Evolutionary conservation across 2,797 vertebrate species (phyloP), one percentile per base, ranked within the genome.

Genomic region (Emydoidea blandingii): DNA sequence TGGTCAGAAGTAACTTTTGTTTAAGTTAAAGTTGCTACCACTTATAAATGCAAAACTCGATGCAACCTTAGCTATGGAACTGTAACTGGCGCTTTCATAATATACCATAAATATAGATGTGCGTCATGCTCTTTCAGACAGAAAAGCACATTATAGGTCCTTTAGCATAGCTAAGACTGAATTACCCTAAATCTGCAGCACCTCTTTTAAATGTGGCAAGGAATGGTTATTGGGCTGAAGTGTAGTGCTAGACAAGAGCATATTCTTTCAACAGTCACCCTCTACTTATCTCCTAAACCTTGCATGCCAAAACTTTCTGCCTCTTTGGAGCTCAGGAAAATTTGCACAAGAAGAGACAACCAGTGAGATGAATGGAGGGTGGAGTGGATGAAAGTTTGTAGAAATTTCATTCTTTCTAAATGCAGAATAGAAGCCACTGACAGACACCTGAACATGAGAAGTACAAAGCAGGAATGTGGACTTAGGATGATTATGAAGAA

Each of bases 21-120:
- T 44, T 34, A 86, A 88, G 93, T 52, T 78, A 83, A 85, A 96
- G 81, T 47, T 90, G 85, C 74, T 88, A 80, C n/a, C 25, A 12
- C 18, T 65, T 78, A 53, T 34, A 80, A 92, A 92, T 6, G 27
- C 7, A 78, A 54, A 23, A 29, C 59, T 80, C n/a, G 27, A 50
- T 19, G 29, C 29, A 72, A 81, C 34, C 87, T 68, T 93, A 72
- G 57, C 82, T 85, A 62, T 54, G 80, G 79, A 81, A 18, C 29
- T 19, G n/a, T 62, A 34, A 52, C 49, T 56, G 56, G 81, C 37
- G 83, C 91, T 83, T 81, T 91, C 78, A 23, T 44, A 59, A 50
- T 27, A 53, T 29, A 56, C 34, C 72, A 78, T 76, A 80, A 83
- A 29, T 44, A 89, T 10, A 29, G 25, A 31, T 12, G 6, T 53